Conservation (phyloP, 2,888 invertebrate genomes). For the Pemphredon lugubris region DNA sequence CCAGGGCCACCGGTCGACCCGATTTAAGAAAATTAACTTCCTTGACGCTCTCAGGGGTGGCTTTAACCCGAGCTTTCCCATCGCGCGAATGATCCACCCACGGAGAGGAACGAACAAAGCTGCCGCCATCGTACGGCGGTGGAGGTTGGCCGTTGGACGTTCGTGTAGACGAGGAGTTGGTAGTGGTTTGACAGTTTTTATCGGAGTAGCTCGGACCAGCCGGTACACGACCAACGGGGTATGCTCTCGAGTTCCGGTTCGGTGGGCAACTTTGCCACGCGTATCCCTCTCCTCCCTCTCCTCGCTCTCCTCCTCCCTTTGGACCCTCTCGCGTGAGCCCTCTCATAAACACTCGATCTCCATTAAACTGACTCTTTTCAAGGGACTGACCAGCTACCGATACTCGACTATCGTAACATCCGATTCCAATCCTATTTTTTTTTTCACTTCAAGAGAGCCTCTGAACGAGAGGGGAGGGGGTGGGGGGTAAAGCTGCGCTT, state of each 20-base stretch:
- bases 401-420: slow-evolving; percentile 47
- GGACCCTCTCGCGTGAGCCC: slow-evolving; percentile 44
- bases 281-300: slow-evolving; percentile 42
- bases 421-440: slow-evolving; percentile 28
- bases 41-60: background rate
- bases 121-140: background rate
- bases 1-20: too few relatives aligned
- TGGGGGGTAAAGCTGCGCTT: background rate
- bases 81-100: background rate
- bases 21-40: background rate
- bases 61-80: background rate
- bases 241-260: slow-evolving; percentile 59
- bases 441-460: background rate
- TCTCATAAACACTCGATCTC: slow-evolving; percentile 59
- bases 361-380: slow-evolving; percentile 56
- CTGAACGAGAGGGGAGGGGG: too few relatives aligned
- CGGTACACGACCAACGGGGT: slow-evolving; percentile 53
- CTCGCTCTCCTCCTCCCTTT: slow-evolving; percentile 26
- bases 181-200: slow-evolving; percentile 55
- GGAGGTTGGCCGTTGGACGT: background rate
- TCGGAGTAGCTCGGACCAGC: slow-evolving; percentile 39
- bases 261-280: slow-evolving; percentile 58
- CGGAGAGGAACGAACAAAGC: slow-evolving; percentile 11
- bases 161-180: slow-evolving; percentile 16
- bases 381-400: slow-evolving; percentile 51